A percentile compares a stretch with the other conserved stretches of the same genome.
These are phyloP conservation scores for Phocoena phocoena DNA, from an alignment of 2,113 vertebrate genomes.

Conservation along the genomic window DNA sequence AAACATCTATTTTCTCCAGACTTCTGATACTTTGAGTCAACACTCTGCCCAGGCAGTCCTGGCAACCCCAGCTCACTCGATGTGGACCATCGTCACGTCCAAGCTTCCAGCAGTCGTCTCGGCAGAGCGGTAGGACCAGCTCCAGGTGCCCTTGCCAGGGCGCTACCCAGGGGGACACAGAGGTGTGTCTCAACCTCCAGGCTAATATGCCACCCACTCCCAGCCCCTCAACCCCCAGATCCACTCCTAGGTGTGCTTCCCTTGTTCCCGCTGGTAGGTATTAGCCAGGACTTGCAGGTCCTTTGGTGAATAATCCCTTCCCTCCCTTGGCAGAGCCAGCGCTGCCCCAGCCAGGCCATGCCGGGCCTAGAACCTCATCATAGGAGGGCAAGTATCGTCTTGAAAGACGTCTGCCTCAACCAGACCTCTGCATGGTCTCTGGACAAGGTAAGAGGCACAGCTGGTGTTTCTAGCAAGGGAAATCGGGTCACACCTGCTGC, in stretches of 20 bases:
- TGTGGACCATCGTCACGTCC: neutral
- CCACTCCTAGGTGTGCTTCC: neutral
- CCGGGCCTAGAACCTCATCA: neutral
- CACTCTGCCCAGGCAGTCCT: neutral
- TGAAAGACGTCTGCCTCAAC: neutral
- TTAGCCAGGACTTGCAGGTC: neutral
- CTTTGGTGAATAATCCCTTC: neutral
- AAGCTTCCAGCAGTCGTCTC: neutral
- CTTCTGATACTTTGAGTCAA: neutral
- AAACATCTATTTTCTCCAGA: neutral
- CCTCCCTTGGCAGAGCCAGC: neutral
- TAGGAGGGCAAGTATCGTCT: neutral
- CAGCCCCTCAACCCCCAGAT: neutral
- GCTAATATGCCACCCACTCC: neutral
- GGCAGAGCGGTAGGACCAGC: no score
- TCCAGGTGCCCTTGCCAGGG: neutral
- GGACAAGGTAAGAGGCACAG: neutral
- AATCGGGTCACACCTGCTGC: neutral
- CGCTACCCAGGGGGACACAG: neutral
- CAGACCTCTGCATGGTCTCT: neutral
- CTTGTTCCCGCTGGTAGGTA: rapidly evolving
- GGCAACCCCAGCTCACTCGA: neutral
- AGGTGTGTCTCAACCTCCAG: neutral
- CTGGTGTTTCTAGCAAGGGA: neutral
- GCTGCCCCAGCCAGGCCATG: neutral